Evolutionary conservation across 2,797 vertebrate species (phyloP), one percentile per base, ranked within the genome.

Genomic region (Sternarchorhynchus goeldii): DNA sequence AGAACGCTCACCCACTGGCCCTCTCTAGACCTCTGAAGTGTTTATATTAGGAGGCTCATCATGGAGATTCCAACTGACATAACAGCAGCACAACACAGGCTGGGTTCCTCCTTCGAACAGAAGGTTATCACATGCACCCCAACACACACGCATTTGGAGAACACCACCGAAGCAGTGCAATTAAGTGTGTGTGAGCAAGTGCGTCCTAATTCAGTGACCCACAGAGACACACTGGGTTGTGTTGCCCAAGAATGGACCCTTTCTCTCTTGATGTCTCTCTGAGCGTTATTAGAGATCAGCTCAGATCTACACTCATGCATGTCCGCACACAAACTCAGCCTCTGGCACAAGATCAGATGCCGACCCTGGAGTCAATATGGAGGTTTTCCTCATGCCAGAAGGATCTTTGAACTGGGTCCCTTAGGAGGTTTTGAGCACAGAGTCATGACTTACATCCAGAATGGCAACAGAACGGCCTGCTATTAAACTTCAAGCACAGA

Each of bases 21-120:
- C 45, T 60, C 70, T 39, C 79, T 81, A 86, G 81, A 34, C 79
- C 68, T 75, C 77, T 83, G 75, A 79, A 66, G 84, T 69, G 81
- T 86, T 72, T 83, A 77, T 74, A 86, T 84, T 10, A 64, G 79
- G 58, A 83, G 83, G 60, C 80, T 75, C 29, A 63, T 82, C 80
- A 88, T 73, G 83, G 77, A 86, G 79, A 91, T 86, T 78, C 87
- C 86, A 76, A 86, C 86, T 88, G 89, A 90, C 90, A 89, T 65
- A 82, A 89, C 85, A 77, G 85, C 88, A 88, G 81, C 87, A 87
- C 76, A 87, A 76, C 86, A 65, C 83, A 80, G 80, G 83, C 79
- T 60, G 63, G 45, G 36, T 78, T 80, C 84, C 85, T 85, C 88
- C 88, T 90, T 77, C 77, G 79, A 82, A 87, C 82, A 83, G 85